A percentile compares a stretch with the other conserved stretches of the same genome.
These are phyloP conservation scores for Chaetogeoica ovagalla DNA, from an alignment of 2,888 invertebrate genomes.

Conservation along the genomic window DNA sequence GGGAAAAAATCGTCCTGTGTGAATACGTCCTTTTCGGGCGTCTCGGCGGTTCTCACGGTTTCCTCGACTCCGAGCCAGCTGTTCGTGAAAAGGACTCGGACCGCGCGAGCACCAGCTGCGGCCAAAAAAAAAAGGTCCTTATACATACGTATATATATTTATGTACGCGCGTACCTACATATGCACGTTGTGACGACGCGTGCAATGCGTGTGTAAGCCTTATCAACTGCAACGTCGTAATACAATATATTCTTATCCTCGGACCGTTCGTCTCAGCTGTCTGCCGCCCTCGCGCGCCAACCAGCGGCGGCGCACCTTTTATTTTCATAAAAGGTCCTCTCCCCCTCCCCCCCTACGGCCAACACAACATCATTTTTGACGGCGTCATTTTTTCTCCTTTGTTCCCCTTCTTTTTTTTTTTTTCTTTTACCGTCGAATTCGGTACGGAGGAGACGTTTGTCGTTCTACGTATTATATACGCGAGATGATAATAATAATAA, in stretches of 20 bases:
- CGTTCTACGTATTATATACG: too few relatives aligned
- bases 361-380: too few relatives aligned
- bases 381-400: too few relatives aligned
- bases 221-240: background rate
- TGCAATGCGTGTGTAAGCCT: background rate
- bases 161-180: background rate
- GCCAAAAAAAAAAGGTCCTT: conserved; percentile 32
- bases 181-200: background rate
- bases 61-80: conserved; percentile 47
- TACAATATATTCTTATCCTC: too few relatives aligned
- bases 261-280: conserved; percentile 9
- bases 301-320: too few relatives aligned
- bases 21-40: conserved; percentile 35
- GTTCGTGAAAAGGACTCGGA: conserved; percentile 42
- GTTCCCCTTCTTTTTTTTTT: too few relatives aligned
- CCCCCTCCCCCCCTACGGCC: too few relatives aligned
- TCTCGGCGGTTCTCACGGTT: conserved; percentile 47
- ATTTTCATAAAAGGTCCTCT: too few relatives aligned
- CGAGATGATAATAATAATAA: too few relatives aligned
- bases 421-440: too few relatives aligned
- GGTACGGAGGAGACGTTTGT: too few relatives aligned
- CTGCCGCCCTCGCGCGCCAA: conserved; percentile 4
- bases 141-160: background rate
- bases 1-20: conserved; percentile 24
- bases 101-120: conserved; percentile 50